Base-by-base conservation (phyloP, 2,797 vertebrate species). In the Margarornis squamiger region DNA sequence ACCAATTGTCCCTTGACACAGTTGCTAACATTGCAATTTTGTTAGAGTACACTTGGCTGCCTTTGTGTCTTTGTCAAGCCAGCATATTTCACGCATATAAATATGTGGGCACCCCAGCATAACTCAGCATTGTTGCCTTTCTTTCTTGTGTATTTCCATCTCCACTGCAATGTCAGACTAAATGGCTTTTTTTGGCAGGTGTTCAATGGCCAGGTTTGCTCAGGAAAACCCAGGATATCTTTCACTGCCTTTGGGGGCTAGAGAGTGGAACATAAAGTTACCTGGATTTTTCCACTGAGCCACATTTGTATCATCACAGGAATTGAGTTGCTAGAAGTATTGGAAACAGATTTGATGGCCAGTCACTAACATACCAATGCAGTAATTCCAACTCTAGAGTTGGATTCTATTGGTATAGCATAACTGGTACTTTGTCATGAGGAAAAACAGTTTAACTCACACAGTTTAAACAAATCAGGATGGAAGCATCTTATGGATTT, bases 41-140 rank as follows among this genome's bases (percentile, higher is more conserved):
- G 75, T 86, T 65, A 46, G 52, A 76, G 55, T 45, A 67, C 61
- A 58, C 45, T 90, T 83, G 84, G 68, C 65, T 91, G 61, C 78
- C 32, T 88, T 88, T 74, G 78, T 63, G 71, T 29, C 65, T 92
- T 90, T 90, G 68, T 83, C 61, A 80, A 91, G 65, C 38, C 85
- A 88, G 72, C 79, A 80, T 62, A 83, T 95, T 95, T 95, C 82
- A 78, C 65, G 74, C 65, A 65, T 65, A 74, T 83, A 91, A 95
- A 92, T 90, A 74, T 21, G 58, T 39, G 65, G 54, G 32, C 61
- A 78, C 9, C 54, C 52, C 79, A 65, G 26, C 59, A 76, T 36
- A 78, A 52, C 34, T 61, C 90, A 77, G 46, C 30, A 77, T 54
- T 86, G 27, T 54, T 83, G 61, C 18, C 15, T 91, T 63, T 71